Evolutionary conservation across 23 tunicate genomes (phyloP), one percentile per base, ranked within the genome.

Genomic region (Botrylloides violaceus): DNA sequence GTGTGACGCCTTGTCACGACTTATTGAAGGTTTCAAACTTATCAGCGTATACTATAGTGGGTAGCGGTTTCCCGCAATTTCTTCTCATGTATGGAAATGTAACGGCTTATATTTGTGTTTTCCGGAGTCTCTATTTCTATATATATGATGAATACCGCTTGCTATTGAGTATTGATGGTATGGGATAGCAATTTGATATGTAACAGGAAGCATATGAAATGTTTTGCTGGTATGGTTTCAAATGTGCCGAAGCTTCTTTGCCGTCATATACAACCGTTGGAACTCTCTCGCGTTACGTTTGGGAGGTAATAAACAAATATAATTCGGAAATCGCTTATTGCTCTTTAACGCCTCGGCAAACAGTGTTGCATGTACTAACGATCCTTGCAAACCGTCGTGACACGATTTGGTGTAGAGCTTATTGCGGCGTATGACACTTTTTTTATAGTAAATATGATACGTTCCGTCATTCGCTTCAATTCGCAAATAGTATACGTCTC

Each of bases 381-480:
- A 43, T 43, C 53, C 53, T 7, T 43, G 53, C 53, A 43, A 43
- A 43, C 53, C 12, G 53, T 15, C 12, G 53, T 43, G 53, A 43
- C 53, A 43, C 53, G 53, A 43, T 7, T 9, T 43, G 53, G 53
- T 9, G 53, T 7, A 43, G 9, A 43, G 53, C 53, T 43, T 43
- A 26, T 28, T 9, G 34, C 70, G 35, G 35, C 33, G 70, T 33
- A 63, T 63, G 70, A 63, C 70, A 63, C 35, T 63, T 63, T 63
- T n/a, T n/a, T 29, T 63, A 63, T 63, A 25, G 70, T 63, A 63
- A 63, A 63, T 63, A 63, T 63, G 70, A 63, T 63, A 63, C 29
- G 70, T 63, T 25, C n/a, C 70, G 7, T 25, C 70, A 63, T 63
- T 34, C 70, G 70, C 29, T 28, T 33, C 33, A 29, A 25, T 29